phyloP scores from a whole-genome alignment of 1,140 invertebrate genomes.

The Brachionus calyciflorus region DNA sequence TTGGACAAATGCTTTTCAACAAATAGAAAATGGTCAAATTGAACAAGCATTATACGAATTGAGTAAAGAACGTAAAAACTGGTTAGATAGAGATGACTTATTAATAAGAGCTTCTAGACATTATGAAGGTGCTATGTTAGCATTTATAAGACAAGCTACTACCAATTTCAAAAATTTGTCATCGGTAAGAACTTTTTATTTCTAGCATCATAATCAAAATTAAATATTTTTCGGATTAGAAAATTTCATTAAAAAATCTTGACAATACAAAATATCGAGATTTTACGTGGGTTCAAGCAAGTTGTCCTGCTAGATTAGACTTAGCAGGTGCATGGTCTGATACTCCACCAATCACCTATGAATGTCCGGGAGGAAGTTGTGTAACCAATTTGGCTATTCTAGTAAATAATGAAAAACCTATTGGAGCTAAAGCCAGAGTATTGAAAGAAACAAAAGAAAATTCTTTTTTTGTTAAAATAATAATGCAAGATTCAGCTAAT shows the following conservation, averaged over 20 bases:
- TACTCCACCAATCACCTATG: slow-evolving; percentile 65
- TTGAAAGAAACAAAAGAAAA: slow-evolving; percentile 53
- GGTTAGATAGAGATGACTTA: slow-evolving; percentile 59
- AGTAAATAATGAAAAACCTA: slow-evolving; percentile 62
- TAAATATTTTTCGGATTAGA: not conserved
- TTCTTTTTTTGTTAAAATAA: slow-evolving; percentile 25
- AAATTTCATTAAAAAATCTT: not conserved
- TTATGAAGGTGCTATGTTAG: slow-evolving; percentile 64
- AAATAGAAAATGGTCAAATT: slow-evolving; percentile 56
- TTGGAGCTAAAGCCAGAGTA: slow-evolving; percentile 61
- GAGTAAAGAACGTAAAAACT: slow-evolving; percentile 50
- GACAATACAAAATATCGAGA: not conserved
- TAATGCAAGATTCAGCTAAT: slow-evolving; percentile 37
- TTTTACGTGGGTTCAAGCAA: slow-evolving; percentile 12
- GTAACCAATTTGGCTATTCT: slow-evolving; percentile 61
- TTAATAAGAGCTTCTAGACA: slow-evolving; percentile 63
- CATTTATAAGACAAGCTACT: slow-evolving; percentile 61
- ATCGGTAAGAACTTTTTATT: slow-evolving; percentile 51
- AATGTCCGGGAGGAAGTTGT: slow-evolving; percentile 61
- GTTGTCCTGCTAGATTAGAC: slow-evolving; percentile 62
- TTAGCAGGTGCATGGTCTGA: slow-evolving; percentile 65
- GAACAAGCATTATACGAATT: not conserved
- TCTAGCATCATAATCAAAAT: no score
- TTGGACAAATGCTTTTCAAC: slow-evolving; percentile 60
- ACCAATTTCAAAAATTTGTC: slow-evolving; percentile 55